Base-by-base conservation (phyloP, 2,888 invertebrate genomes). In the Drosophila pullipes region DNA sequence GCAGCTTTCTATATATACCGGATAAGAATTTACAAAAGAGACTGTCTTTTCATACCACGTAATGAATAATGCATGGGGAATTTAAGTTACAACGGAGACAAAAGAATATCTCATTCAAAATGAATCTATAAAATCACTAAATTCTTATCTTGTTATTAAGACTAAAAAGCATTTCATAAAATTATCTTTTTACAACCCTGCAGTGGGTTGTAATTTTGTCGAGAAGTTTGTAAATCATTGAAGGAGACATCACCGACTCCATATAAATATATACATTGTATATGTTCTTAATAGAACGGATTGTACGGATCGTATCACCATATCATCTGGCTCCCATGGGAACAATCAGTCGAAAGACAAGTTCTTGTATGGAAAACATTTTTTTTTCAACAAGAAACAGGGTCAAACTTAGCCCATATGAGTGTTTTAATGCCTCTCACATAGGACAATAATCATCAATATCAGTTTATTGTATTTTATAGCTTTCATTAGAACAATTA, bases 21-120 rank as follows among this genome's bases (percentile, higher is more conserved):
- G 3, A 30, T 58, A 61, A 58, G 41, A 41, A 58, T 66, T 58
- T 50, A 58, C 3, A 30, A 68, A 74, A 74, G 67, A 41, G 54
- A 74, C 22, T 67, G 74, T 61, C 30, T 39, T 53, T 39, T 49
- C 18, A 49, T 33, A n/a, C n/a, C 13, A 3, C 35, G 28, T 22
- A 30, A 4, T n/a, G 13, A 31, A 6, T 3, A 44, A 13, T 11
- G 25, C 25, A 41, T 44, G 10, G 9, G 28, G 28, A 25, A n/a
- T 10, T n/a, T 16, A 18, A 7, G 49, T 35, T 37, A 16, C 3
- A 9, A 6, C 47, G 2, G 4, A 13, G 22, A 7, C 47, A 47
- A 47, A 13, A 7, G 22, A 25, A 16, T 41, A 10, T 41, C 3
- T 39, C 37, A 28, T 3, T 16, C 13, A 35, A 52, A 30, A 52